These are phyloP conservation scores for Cephus spinipes DNA, from an alignment of 2,888 invertebrate species.

Conservation along the genomic window DNA sequence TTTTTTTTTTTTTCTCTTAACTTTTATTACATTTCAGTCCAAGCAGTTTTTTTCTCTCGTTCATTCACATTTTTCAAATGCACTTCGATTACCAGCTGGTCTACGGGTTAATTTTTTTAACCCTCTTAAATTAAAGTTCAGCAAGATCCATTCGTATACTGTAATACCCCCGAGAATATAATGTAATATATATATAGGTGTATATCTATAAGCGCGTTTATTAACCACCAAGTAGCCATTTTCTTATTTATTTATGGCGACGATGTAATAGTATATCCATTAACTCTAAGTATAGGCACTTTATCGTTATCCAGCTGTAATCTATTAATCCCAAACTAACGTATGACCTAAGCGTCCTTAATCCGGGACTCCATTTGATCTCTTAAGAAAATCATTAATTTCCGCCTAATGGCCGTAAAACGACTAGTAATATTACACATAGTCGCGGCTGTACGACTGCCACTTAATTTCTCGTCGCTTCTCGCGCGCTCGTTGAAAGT, in stretches of 20 bases:
- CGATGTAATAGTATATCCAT: background rate
- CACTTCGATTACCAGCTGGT: background rate
- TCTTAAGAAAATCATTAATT: background rate
- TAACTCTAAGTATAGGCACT: background rate
- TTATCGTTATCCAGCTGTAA: background rate
- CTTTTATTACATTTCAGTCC: background rate
- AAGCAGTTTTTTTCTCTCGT: too few species aligned
- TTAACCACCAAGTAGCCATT: background rate
- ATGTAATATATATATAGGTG: background rate
- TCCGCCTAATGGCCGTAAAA: background rate
- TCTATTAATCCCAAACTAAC: background rate
- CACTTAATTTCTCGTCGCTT: background rate
- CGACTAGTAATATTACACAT: background rate
- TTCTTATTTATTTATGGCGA: background rate
- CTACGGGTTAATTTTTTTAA: background rate
- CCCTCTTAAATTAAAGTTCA: background rate
- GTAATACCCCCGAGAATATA: background rate
- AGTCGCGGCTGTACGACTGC: background rate
- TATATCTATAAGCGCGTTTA: background rate
- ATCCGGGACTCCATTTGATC: background rate
- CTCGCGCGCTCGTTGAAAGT: background rate
- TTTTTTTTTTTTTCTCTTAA: background rate
- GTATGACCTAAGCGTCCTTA: background rate
- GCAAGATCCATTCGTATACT: background rate
- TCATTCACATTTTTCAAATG: background rate